A percentile compares a stretch with the other conserved stretches of the same genome.
Conservation (phyloP, 2,888 invertebrate genomes). For the Lepidochitona cinerea region DNA sequence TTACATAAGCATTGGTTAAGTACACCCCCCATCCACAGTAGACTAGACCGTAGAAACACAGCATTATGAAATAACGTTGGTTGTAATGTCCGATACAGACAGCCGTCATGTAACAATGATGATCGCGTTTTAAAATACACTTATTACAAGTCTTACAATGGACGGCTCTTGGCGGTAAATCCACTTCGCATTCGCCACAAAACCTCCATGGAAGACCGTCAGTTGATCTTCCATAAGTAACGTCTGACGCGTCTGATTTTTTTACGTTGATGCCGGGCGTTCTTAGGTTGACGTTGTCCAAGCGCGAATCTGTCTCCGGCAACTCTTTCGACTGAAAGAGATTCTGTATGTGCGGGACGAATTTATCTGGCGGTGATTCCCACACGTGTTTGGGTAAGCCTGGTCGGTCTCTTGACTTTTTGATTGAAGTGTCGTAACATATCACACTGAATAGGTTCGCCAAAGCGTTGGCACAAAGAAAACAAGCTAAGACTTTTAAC, state of each 20-base stretch:
- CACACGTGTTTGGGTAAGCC: constrained; percentile 7
- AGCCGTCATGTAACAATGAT: constrained; percentile 63
- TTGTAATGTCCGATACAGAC: constrained; percentile 29
- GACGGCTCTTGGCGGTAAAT: constrained; percentile 52
- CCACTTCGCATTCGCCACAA: constrained; percentile 45
- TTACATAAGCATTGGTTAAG: not conserved
- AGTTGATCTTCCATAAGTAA: not conserved
- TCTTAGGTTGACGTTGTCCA: too few species aligned
- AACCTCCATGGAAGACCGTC: constrained; percentile 45
- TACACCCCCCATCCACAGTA: not conserved
- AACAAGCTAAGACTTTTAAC: constrained; percentile 42
- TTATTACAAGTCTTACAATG: constrained; percentile 55
- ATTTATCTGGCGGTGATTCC: not conserved
- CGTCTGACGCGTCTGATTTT: too few species aligned
- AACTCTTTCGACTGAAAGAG: not conserved
- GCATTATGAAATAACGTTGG: not conserved
- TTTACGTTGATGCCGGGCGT: too few species aligned
- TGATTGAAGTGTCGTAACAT: constrained; percentile 37
- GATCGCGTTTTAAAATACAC: constrained; percentile 63
- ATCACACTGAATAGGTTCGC: constrained; percentile 51
- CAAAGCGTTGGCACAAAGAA: constrained; percentile 39
- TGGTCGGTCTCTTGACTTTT: constrained; percentile 32
- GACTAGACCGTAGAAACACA: not conserved
- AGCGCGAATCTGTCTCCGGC: too few species aligned
- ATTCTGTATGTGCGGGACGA: not conserved